Percentiles rank a stretch among this genome's conserved stretches.
Conservation (phyloP, 2,888 invertebrate species). For the Nomada hirtipes region DNA sequence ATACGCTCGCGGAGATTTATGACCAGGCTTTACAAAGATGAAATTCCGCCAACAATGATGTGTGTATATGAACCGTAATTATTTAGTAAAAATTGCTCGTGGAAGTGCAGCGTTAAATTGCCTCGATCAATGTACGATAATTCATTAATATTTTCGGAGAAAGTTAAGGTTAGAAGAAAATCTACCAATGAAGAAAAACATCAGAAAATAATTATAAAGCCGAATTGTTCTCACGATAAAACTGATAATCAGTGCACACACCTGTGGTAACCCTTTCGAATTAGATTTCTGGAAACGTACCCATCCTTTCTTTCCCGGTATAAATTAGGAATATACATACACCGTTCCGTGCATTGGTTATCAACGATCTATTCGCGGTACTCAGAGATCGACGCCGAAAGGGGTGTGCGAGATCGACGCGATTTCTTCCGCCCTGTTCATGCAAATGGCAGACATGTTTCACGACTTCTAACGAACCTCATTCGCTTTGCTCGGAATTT, state of each 20-base stretch:
- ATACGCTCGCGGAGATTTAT: constrained; percentile 5
- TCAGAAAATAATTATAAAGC: background rate
- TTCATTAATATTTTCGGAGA: too few species aligned
- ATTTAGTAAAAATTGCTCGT: too few species aligned
- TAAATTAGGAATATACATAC: constrained; percentile 27
- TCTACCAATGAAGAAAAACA: background rate
- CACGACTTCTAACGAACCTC: constrained; percentile 62
- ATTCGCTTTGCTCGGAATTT: constrained; percentile 54
- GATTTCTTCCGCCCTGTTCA: constrained; percentile 45
- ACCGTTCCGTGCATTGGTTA: constrained; percentile 46
- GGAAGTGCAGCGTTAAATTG: too few species aligned
- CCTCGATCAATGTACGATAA: too few species aligned
- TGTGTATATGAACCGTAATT: too few species aligned
- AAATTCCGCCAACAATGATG: too few species aligned
- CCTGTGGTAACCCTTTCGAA: background rate
- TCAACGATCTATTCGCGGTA: constrained; percentile 48
- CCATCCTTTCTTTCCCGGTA: constrained; percentile 23
- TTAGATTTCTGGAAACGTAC: background rate
- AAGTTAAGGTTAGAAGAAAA: too few species aligned
- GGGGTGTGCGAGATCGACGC: constrained; percentile 38
- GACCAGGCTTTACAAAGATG: background rate
- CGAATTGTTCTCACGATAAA: background rate
- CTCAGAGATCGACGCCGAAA: constrained; percentile 14
- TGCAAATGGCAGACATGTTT: constrained; percentile 51
- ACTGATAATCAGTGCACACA: background rate